phyloP scores from a whole-genome alignment of 2,113 vertebrate species.

The Dasyornis broadbenti region DNA sequence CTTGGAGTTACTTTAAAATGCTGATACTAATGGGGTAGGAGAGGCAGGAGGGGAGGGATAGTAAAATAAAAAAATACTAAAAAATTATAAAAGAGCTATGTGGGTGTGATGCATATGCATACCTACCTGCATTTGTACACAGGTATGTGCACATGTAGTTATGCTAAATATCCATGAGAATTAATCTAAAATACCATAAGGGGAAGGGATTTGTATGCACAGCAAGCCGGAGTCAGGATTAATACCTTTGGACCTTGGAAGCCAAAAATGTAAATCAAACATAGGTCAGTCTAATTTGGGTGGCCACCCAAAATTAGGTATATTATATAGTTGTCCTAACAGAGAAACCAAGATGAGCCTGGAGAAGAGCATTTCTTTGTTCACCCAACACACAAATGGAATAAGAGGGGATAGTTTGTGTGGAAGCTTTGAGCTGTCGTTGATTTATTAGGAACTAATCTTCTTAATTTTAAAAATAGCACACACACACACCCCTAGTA shows the following conservation, averaged over 20 bases:
- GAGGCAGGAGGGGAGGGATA: neutral
- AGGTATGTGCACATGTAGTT: neutral
- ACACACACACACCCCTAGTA: neutral
- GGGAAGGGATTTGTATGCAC: neutral
- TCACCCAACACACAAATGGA: neutral
- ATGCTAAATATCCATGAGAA: neutral
- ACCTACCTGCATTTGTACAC: rapidly evolving
- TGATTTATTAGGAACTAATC: neutral
- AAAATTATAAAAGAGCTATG: neutral
- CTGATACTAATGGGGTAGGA: neutral
- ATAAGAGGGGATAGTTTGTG: neutral
- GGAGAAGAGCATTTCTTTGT: neutral
- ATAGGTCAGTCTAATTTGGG: neutral
- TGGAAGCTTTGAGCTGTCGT: neutral
- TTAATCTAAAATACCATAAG: neutral
- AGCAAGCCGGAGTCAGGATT: neutral
- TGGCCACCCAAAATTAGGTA: neutral
- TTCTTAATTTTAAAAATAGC: neutral
- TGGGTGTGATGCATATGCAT: rapidly evolving
- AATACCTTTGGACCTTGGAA: neutral
- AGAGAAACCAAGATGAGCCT: neutral
- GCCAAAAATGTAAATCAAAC: neutral
- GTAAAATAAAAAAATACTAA: no score
- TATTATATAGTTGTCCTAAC: neutral
- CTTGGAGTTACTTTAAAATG: neutral